phyloP scores from a whole-genome alignment of 2,797 vertebrate genomes.

The Lagorchestes hirsutus region DNA sequence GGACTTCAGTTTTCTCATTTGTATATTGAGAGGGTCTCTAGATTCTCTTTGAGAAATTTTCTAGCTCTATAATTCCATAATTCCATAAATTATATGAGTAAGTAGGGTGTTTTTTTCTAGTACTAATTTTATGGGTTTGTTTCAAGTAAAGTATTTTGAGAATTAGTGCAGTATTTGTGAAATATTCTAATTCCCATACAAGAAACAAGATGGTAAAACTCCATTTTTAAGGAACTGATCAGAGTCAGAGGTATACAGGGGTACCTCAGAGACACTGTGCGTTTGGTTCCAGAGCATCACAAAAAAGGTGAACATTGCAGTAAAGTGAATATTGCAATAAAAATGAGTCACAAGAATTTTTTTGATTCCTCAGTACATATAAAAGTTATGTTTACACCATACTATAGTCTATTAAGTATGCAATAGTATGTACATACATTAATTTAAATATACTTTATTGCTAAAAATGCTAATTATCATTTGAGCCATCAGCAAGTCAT shows the following conservation, averaged over 20 bases:
- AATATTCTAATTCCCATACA: background rate
- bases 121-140: background rate
- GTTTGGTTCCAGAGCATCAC: background rate
- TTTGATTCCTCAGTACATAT: background rate
- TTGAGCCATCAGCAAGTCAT: background rate
- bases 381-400: background rate
- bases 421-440: background rate
- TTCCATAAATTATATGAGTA: background rate
- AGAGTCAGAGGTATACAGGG: background rate
- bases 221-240: background rate
- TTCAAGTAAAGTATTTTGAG: background rate
- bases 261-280: background rate
- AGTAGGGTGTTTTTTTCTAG: background rate
- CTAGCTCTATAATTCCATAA: background rate
- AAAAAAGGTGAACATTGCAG: too few species aligned
- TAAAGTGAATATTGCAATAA: background rate
- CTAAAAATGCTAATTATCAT: background rate
- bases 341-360: background rate
- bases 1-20: background rate
- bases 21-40: background rate
- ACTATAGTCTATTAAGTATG: background rate
- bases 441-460: background rate
- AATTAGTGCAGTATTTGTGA: background rate
- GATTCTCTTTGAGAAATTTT: background rate
- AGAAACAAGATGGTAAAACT: background rate